These are phyloP conservation scores for Xylocopa sonorina DNA, from an alignment of 1,140 invertebrate species.

Conservation along the genomic window DNA sequence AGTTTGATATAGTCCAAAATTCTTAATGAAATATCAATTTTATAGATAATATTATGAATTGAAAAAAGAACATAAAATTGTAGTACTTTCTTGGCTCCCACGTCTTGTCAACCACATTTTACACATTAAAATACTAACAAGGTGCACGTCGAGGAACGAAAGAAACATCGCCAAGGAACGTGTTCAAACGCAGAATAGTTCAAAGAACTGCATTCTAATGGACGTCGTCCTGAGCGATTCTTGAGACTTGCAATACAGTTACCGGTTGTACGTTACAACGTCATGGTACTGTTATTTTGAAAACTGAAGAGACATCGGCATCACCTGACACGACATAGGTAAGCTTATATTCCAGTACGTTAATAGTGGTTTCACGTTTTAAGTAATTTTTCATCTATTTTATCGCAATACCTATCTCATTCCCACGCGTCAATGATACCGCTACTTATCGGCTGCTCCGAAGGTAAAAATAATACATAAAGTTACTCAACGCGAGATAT, in stretches of 20 bases:
- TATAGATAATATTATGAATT: too few relatives aligned
- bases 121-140: too few relatives aligned
- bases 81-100: too few relatives aligned
- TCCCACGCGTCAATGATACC: neutral
- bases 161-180: neutral
- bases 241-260: conserved; percentile 14
- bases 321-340: neutral
- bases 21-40: too few relatives aligned
- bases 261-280: neutral
- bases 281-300: conserved; percentile 2
- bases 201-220: conserved; percentile 9
- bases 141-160: too few relatives aligned
- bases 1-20: too few relatives aligned
- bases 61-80: too few relatives aligned
- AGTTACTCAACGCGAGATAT: too few relatives aligned
- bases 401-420: neutral
- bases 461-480: neutral
- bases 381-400: neutral
- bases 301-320: neutral
- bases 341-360: neutral
- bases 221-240: neutral
- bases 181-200: neutral
- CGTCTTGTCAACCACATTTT: too few relatives aligned
- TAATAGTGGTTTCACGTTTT: neutral
- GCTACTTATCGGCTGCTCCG: neutral